Evolutionary conservation across 2,888 invertebrate species (phyloP).

Genomic region (Ochlodes sylvanus): DNA sequence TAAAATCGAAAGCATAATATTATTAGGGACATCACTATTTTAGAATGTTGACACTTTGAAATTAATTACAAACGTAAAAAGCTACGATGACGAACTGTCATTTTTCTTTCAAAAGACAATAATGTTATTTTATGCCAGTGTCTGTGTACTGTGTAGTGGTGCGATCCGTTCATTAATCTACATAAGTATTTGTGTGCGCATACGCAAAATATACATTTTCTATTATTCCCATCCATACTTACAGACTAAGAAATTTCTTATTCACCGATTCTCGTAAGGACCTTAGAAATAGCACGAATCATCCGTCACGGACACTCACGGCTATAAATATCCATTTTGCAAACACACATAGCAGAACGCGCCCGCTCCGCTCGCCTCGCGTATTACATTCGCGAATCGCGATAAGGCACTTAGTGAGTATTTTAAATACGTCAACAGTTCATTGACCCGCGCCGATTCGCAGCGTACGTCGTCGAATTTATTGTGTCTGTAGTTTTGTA

Average conservation of each 20-base stretch:
- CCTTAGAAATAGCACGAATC: conserved; percentile 72
- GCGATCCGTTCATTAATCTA: background rate
- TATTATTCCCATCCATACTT: conserved; percentile 38
- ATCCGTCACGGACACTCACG: conserved; percentile 73
- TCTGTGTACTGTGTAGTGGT: conserved; percentile 8
- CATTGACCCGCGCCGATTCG: conserved; percentile 77
- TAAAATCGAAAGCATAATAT: conserved; percentile 11
- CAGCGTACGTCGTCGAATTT: conserved; percentile 78
- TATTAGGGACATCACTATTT: conserved; percentile 61
- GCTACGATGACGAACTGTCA: conserved; percentile 15
- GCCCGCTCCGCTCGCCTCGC: conserved; percentile 68
- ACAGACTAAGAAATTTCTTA: conserved; percentile 45
- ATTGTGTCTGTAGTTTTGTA: conserved; percentile 85
- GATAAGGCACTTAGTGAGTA: conserved; percentile 82
- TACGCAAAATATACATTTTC: conserved; percentile 17
- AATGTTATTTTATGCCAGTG: conserved; percentile 19
- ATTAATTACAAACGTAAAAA: too few species aligned
- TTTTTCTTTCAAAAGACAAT: conserved; percentile 26
- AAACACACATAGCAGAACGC: conserved; percentile 70
- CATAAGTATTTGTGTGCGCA: conserved; percentile 11
- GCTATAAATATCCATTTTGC: conserved; percentile 80
- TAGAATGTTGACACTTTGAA: conserved; percentile 51
- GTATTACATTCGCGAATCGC: conserved; percentile 80
- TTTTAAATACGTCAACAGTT: conserved; percentile 84
- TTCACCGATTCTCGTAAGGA: conserved; percentile 59